Base-by-base conservation (phyloP, 2,113 vertebrate species). In the Ornithorhynchus anatinus region DNA sequence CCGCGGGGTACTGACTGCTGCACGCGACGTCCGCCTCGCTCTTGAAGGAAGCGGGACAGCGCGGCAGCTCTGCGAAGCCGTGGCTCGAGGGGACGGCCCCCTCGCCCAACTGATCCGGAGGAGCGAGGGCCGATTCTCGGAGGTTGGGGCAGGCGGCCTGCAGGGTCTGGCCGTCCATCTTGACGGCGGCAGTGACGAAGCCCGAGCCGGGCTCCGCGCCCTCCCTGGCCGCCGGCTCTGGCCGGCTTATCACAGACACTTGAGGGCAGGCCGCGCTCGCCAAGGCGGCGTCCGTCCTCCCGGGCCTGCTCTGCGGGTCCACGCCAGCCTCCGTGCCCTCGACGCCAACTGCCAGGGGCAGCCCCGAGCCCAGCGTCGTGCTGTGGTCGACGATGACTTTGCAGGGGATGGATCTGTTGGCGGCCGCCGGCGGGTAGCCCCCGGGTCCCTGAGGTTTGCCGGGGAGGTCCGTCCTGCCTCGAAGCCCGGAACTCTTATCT, bases 311-410 rank as follows among this genome's bases (percentile, higher is more conserved):
- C 68, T 91, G 94, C 52, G 88, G 52, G 59, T 94, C 91, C 61
- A 79, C 20, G 80, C 72, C 82, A 72, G 47, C 87, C 68, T 94
- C 93, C 16, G 76, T 2, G 1, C 79, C 91, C 75, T 93, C 92
- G 27, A 84, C 19, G 68, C 88, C 86, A 64, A 91, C 77, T 20
- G 90, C 76, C 69, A 93, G 89, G 2, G 92, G 90, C 56, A 93
- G 66, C 33, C 75, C 86, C 69, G 93, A 91, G 79, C 91, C 92
- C 73, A 92, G 81, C 14, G 92, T 93, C 2, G 92, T 89, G 63
- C 91, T 92, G 84, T 95, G 93, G 76, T 95, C 94, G 17, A 95
- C 94, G 43, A 95, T 95, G 75, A 95, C 94, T 83, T 95, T 95
- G 62, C 94, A 95, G 4, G 94, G 94, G 54, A 95, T 95, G 2